Conservation (phyloP, 2,113 vertebrate species). For the Erinaceus europaeus region DNA sequence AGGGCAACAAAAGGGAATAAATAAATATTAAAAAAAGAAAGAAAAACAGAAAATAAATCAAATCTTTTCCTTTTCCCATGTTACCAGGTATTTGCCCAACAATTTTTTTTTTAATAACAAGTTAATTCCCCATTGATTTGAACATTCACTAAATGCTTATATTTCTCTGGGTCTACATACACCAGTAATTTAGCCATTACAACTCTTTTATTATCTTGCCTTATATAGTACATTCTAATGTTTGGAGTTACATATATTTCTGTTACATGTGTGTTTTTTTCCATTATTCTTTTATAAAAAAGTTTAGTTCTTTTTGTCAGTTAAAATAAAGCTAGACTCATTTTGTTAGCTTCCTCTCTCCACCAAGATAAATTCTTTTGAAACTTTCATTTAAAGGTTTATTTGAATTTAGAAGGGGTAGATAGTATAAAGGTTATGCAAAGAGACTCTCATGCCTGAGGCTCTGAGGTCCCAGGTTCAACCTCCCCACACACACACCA, state of each 20-base stretch:
- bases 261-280: no score
- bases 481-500: no score
- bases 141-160: neutral
- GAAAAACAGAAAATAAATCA: no score
- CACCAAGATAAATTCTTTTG: conserved; percentile 10
- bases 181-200: neutral
- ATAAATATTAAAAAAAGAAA: no score
- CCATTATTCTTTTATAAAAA: conserved; percentile 25
- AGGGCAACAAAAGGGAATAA: no score
- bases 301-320: neutral
- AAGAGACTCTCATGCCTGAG: no score
- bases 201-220: conserved; percentile 1
- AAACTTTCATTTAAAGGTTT: conserved; percentile 20
- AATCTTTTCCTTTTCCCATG: neutral
- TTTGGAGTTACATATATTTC: neutral
- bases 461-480: no score
- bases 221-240: neutral
- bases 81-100: conserved; percentile 24
- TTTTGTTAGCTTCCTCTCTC: neutral
- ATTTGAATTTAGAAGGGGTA: no score
- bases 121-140: neutral
- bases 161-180: neutral
- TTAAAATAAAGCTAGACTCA: neutral
- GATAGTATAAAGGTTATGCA: no score
- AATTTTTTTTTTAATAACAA: conserved; percentile 13